A percentile compares a stretch with the other conserved stretches of the same genome.
Evolutionary conservation across 2,113 vertebrate species (phyloP).

Genomic region (Struthidea cinerea): DNA sequence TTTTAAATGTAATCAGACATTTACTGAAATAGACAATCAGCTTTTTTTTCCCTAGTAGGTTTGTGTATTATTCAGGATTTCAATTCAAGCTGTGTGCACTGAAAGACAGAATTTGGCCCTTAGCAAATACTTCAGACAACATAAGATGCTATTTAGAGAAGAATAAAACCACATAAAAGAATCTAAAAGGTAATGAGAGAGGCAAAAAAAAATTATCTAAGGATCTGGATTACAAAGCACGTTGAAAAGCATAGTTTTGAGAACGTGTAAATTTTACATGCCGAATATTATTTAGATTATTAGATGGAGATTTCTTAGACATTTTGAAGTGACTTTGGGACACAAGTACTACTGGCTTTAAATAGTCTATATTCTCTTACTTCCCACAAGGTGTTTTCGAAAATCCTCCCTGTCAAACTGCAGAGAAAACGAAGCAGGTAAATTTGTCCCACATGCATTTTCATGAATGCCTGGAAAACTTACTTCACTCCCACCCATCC

Average conservation of each 20-base stretch:
- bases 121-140: constrained; percentile 51
- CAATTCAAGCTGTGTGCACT: not conserved
- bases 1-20: constrained; percentile 48
- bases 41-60: not conserved
- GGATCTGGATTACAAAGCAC: constrained; percentile 16
- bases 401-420: not conserved
- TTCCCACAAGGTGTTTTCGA: constrained; percentile 18
- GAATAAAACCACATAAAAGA: constrained; percentile 53
- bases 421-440: not conserved
- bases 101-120: constrained; percentile 45
- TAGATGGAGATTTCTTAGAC: not conserved
- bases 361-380: not conserved
- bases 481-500: constrained; percentile 5
- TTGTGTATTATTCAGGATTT: constrained; percentile 49
- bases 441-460: constrained; percentile 46
- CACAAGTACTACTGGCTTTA: not conserved
- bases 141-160: constrained; percentile 34
- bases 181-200: constrained; percentile 48
- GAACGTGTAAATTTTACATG: not conserved
- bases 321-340: not conserved
- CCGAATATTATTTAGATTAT: constrained; percentile 11
- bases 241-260: not conserved
- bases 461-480: constrained; percentile 26
- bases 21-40: constrained; percentile 45
- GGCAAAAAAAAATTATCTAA: not conserved